These are phyloP conservation scores for Saturnia japonica DNA, from an alignment of 2,888 invertebrate genomes.

Conservation along the genomic window DNA sequence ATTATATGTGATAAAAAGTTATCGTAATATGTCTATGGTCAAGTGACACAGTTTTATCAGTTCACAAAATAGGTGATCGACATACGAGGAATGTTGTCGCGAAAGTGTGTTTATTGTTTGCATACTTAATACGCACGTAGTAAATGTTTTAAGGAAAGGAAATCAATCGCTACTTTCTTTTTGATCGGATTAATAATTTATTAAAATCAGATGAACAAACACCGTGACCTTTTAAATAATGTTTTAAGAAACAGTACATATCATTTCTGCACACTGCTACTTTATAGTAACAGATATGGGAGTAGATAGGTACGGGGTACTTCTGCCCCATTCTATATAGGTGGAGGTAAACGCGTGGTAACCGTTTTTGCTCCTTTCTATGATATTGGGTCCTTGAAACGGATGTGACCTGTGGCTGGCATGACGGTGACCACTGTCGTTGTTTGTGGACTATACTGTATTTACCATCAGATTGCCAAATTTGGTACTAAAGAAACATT, in stretches of 20 bases:
- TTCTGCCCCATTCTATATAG: no score
- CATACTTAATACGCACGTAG: slow-evolving; percentile 4
- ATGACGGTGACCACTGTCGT: no score
- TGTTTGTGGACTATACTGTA: no score
- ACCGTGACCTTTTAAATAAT: neutral
- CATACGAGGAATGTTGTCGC: neutral
- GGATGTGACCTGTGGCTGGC: no score
- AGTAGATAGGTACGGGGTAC: no score
- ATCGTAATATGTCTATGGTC: slow-evolving; percentile 2
- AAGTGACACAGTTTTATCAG: slow-evolving; percentile 4
- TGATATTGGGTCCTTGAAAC: no score
- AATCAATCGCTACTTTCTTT: neutral
- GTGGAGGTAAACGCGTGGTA: no score
- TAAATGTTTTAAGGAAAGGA: slow-evolving; percentile 3
- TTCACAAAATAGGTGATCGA: slow-evolving; percentile 10
- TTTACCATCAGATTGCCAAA: no score
- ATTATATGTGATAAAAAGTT: neutral
- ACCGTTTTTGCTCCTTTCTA: no score
- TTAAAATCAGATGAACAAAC: neutral
- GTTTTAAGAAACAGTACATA: neutral
- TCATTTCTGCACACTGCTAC: no score
- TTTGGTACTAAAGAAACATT: no score
- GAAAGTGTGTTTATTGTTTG: slow-evolving; percentile 5
- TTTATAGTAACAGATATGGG: no score
- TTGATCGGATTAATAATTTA: neutral